A percentile compares a stretch with the other conserved stretches of the same genome.
These are phyloP conservation scores for Epicauta chinensis DNA, from an alignment of 1,140 invertebrate genomes.

Conservation along the genomic window DNA sequence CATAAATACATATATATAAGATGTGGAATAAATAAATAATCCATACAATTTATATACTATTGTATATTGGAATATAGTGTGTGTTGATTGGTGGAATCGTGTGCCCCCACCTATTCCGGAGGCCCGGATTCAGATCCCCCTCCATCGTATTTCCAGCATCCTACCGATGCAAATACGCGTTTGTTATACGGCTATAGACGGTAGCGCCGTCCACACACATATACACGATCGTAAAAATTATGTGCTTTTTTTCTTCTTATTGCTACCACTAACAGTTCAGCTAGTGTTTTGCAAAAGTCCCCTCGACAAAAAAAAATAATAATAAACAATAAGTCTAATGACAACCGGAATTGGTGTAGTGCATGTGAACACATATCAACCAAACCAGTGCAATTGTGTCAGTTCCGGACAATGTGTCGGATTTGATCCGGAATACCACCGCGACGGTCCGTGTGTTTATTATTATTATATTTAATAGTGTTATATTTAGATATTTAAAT, in stretches of 20 bases:
- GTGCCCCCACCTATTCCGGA: constrained; percentile 32
- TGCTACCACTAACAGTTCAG: too few species aligned
- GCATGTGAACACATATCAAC: constrained; percentile 23
- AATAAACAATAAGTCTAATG: too few species aligned
- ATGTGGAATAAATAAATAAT: constrained; percentile 46
- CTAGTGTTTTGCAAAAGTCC: too few species aligned
- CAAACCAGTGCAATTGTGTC: not conserved
- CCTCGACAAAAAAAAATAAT: too few species aligned
- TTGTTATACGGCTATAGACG: constrained; percentile 37
- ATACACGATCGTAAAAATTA: not conserved
- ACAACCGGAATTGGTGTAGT: constrained; percentile 9
- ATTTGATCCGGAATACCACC: too few species aligned
- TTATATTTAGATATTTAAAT: not conserved
- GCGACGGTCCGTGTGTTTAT: not conserved
- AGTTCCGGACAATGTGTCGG: too few species aligned
- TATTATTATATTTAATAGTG: not conserved
- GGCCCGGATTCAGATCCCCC: constrained; percentile 35
- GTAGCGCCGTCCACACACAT: constrained; percentile 31
- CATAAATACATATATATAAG: constrained; percentile 43
- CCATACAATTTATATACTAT: constrained; percentile 46
- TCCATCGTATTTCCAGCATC: constrained; percentile 29
- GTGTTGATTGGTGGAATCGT: constrained; percentile 30
- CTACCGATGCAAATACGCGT: constrained; percentile 36
- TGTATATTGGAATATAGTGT: constrained; percentile 38
- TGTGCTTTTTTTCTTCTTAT: too few species aligned